Evolutionary conservation across 2,113 vertebrate species (phyloP).

Genomic region (Melospiza melodia): DNA sequence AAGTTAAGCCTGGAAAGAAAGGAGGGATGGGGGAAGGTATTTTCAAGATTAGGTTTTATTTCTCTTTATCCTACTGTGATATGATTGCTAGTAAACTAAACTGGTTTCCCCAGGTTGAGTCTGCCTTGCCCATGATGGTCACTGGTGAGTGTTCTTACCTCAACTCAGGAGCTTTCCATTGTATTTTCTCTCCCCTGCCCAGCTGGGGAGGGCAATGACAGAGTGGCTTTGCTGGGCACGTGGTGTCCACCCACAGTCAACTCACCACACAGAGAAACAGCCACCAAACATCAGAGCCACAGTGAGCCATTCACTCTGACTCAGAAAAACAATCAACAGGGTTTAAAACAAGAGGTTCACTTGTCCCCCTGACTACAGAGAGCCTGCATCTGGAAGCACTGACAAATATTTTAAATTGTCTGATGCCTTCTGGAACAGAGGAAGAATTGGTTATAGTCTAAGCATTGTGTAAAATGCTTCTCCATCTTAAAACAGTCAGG

Average conservation of each 20-base stretch:
- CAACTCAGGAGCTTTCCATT: neutral
- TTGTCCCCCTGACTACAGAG: neutral
- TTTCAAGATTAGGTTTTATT: neutral
- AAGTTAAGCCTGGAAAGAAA: neutral
- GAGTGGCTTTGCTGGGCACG: neutral
- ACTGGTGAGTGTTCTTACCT: neutral
- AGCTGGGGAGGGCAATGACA: neutral
- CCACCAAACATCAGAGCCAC: neutral
- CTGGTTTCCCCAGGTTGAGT: neutral
- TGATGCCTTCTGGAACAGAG: neutral
- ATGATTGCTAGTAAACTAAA: neutral
- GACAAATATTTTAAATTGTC: slow-evolving; percentile 8
- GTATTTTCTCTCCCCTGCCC: neutral
- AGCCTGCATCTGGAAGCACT: neutral
- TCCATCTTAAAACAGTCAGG: neutral
- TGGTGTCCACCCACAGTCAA: neutral
- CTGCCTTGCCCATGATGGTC: neutral
- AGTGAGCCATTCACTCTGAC: neutral
- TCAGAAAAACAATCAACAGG: neutral
- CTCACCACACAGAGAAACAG: neutral
- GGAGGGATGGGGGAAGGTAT: neutral
- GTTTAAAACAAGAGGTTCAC: neutral
- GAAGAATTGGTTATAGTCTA: neutral
- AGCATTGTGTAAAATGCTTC: neutral
- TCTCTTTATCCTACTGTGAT: neutral